A percentile compares a stretch with the other conserved stretches of the same genome.
These are phyloP conservation scores for Brienomyrus longianalis DNA, from an alignment of 2,113 vertebrate genomes.

Conservation along the genomic window DNA sequence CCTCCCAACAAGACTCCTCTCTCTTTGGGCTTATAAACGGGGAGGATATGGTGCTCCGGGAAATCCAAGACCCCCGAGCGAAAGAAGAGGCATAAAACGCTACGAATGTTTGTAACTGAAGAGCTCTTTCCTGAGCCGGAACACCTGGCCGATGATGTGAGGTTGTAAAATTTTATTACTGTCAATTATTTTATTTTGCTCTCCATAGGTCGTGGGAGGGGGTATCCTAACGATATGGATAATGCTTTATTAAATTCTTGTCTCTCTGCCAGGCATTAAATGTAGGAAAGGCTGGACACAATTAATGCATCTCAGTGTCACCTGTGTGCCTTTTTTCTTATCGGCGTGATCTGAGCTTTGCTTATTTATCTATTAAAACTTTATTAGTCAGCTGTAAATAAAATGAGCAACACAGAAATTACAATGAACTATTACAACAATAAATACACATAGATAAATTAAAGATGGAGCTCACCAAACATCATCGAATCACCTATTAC, in stretches of 20 bases:
- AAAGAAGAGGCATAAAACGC: background rate
- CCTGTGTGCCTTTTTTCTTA: background rate
- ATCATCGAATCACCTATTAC: background rate
- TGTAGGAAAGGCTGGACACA: background rate
- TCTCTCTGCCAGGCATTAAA: background rate
- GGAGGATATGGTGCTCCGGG: background rate
- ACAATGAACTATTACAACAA: background rate
- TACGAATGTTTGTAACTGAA: background rate
- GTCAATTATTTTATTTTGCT: background rate
- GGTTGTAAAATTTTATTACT: background rate
- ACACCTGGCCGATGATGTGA: background rate
- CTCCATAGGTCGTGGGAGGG: background rate
- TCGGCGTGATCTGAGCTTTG: background rate
- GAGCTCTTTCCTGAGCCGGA: background rate
- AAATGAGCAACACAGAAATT: background rate
- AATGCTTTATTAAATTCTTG: background rate
- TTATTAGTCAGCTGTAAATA: background rate
- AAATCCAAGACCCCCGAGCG: background rate
- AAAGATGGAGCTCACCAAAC: background rate
- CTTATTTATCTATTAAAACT: background rate
- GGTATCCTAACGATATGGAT: background rate
- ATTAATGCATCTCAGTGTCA: background rate
- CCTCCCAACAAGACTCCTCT: background rate
- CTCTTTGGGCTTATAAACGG: background rate
- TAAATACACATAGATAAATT: background rate